Percentiles rank a stretch among this genome's conserved stretches.
phyloP scores from a whole-genome alignment of 1,140 invertebrate species.

The Sminthurinus signatus region DNA sequence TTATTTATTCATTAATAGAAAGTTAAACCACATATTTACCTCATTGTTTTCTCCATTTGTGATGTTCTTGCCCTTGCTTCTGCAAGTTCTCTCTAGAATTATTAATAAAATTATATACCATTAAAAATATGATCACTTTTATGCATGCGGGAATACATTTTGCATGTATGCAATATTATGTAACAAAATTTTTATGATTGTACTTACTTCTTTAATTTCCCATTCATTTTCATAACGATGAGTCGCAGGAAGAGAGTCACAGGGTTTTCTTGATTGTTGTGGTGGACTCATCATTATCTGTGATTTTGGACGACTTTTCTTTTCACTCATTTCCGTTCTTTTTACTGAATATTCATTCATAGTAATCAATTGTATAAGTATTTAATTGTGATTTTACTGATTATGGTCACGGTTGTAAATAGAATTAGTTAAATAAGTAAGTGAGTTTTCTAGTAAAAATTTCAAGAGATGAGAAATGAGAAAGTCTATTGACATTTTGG shows the following conservation, averaged over 20 bases:
- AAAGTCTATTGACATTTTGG: too few species aligned
- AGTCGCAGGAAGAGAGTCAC: slow-evolving; percentile 36
- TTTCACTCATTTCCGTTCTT: slow-evolving; percentile 22
- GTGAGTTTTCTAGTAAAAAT: too few species aligned
- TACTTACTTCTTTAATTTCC: slow-evolving; percentile 46
- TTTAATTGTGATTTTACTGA: too few species aligned
- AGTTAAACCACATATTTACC: too few species aligned
- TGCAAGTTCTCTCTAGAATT: slow-evolving; percentile 67
- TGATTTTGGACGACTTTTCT: slow-evolving; percentile 32
- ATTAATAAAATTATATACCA: neutral
- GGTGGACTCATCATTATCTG: slow-evolving; percentile 35
- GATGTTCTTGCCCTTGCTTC: slow-evolving; percentile 82
- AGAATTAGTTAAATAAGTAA: too few species aligned
- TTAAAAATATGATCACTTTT: neutral
- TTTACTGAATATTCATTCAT: neutral
- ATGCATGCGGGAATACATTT: neutral
- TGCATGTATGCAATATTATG: neutral
- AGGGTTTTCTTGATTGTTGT: slow-evolving; percentile 19
- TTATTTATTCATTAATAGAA: too few species aligned
- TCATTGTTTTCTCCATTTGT: slow-evolving; percentile 98
- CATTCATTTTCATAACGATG: slow-evolving; percentile 45
- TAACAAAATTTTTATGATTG: slow-evolving; percentile 3
- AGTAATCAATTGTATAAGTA: too few species aligned
- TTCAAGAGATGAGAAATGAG: too few species aligned
- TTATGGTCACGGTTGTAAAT: too few species aligned